These are phyloP conservation scores for Eulemur macaco DNA, from an alignment of 2,113 vertebrate genomes.

Conservation along the genomic window DNA sequence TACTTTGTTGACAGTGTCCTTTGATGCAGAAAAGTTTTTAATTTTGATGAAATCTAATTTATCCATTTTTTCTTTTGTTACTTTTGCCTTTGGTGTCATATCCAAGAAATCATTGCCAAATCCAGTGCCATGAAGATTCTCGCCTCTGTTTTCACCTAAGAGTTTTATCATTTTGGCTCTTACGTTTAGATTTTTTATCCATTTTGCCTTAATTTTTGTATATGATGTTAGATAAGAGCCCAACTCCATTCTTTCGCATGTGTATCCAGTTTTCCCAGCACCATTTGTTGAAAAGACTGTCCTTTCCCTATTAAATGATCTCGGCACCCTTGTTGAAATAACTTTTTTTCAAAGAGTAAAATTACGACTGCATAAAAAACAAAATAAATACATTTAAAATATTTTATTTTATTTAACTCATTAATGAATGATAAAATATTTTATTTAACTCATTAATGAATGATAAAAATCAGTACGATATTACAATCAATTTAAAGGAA, in stretches of 20 bases:
- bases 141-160: neutral
- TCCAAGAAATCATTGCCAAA: neutral
- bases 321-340: neutral
- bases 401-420: neutral
- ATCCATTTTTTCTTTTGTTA: neutral
- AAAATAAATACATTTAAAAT: neutral
- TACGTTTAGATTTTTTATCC: neutral
- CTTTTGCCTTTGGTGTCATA: neutral
- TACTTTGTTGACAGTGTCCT: neutral
- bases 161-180: neutral
- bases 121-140: neutral
- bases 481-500: neutral
- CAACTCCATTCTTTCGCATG: no score
- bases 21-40: neutral
- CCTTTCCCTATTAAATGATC: neutral
- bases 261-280: neutral
- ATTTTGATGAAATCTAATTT: no score
- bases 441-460: neutral
- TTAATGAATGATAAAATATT: neutral
- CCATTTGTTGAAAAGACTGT: neutral
- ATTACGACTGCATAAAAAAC: neutral
- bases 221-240: neutral
- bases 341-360: neutral
- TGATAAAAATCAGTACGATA: neutral
- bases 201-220: neutral